Evolutionary conservation across 2,888 invertebrate species (phyloP).

Genomic region (Monochamus alternatus): DNA sequence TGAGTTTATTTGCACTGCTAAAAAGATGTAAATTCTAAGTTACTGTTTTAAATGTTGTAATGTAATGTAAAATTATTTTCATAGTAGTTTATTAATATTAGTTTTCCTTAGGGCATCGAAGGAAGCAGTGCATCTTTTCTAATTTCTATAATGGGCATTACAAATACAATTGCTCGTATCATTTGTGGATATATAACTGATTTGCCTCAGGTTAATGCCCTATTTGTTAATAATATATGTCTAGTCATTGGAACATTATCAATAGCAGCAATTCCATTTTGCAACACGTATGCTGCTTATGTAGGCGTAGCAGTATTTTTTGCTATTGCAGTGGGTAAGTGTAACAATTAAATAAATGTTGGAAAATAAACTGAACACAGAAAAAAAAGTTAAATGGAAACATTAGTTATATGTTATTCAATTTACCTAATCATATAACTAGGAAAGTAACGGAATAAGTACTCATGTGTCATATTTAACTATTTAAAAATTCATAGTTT

Average conservation of each 20-base stretch:
- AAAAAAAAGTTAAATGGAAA: too few relatives aligned
- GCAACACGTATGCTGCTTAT: constrained; percentile 82
- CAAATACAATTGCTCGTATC: constrained; percentile 94
- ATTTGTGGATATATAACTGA: constrained; percentile 92
- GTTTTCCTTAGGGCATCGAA: constrained; percentile 79
- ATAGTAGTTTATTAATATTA: neutral
- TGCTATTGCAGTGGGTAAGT: constrained; percentile 92
- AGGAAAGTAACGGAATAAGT: too few relatives aligned
- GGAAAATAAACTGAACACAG: too few relatives aligned
- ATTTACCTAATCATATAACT: too few relatives aligned
- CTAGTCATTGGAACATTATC: constrained; percentile 90
- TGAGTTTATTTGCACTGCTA: too few relatives aligned
- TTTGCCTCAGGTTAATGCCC: constrained; percentile 91
- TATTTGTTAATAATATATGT: constrained; percentile 94
- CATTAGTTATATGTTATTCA: too few relatives aligned
- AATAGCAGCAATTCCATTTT: constrained; percentile 88
- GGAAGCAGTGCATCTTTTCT: constrained; percentile 82
- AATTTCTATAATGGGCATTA: constrained; percentile 90
- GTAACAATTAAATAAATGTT: neutral
- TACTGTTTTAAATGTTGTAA: too few relatives aligned
- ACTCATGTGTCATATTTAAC: constrained; percentile 34
- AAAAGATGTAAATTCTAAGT: too few relatives aligned
- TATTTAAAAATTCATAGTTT: neutral
- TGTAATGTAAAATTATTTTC: neutral
- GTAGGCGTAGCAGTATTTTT: constrained; percentile 89